These are phyloP conservation scores for Agonum fuliginosum DNA, from an alignment of 2,888 invertebrate species.

Conservation along the genomic window DNA sequence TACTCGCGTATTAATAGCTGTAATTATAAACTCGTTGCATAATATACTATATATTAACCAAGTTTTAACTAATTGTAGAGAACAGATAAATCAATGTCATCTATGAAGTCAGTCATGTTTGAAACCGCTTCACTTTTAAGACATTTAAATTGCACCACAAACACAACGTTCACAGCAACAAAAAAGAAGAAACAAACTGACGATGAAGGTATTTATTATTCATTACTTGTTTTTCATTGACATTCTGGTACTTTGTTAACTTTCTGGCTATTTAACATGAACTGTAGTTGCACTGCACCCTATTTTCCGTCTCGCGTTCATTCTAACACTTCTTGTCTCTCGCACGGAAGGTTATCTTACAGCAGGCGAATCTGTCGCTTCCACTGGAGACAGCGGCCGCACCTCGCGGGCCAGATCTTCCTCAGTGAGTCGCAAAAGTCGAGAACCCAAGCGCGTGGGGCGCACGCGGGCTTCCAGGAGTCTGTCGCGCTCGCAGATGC, in stretches of 20 bases:
- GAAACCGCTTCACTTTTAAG: slow-evolving; percentile 35
- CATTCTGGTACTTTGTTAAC: slow-evolving; percentile 32
- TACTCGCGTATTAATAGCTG: too few species aligned
- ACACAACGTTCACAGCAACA: slow-evolving; percentile 10
- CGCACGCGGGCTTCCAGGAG: not conserved
- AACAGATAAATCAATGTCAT: slow-evolving; percentile 35
- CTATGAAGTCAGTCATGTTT: slow-evolving; percentile 31
- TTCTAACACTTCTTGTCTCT: slow-evolving; percentile 43
- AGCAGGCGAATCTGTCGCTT: slow-evolving; percentile 65
- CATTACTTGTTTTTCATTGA: not conserved
- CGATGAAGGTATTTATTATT: slow-evolving; percentile 52
- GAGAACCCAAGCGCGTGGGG: not conserved
- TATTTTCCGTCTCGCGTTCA: slow-evolving; percentile 17
- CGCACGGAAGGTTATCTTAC: slow-evolving; percentile 68
- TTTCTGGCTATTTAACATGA: not conserved
- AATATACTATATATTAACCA: not conserved
- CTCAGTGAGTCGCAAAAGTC: slow-evolving; percentile 32
- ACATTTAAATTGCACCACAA: slow-evolving; percentile 23
- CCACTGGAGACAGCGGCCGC: slow-evolving; percentile 52
- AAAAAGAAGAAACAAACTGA: slow-evolving; percentile 40
- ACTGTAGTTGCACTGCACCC: not conserved
- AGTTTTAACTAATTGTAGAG: slow-evolving; percentile 17
- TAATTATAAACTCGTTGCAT: too few species aligned
- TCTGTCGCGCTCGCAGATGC: slow-evolving; percentile 14
- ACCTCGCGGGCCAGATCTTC: slow-evolving; percentile 41